A percentile compares a stretch with the other conserved stretches of the same genome.
phyloP scores from a whole-genome alignment of 64 coral and sea anemone genomes.

The Catalaphyllia jardinei region DNA sequence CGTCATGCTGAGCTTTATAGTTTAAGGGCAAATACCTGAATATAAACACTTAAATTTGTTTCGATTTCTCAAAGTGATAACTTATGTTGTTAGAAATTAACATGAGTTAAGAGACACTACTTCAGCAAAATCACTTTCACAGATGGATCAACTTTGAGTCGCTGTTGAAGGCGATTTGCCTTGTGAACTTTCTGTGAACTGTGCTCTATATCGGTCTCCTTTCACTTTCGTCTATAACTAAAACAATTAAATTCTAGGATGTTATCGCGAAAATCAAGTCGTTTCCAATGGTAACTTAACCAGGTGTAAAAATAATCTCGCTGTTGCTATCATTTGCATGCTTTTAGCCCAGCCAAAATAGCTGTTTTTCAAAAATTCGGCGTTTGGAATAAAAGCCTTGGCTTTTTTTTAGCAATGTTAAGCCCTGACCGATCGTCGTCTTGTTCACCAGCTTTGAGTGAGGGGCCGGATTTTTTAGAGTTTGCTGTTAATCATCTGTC shows the following conservation, averaged over 20 bases:
- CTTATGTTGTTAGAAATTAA: neutral
- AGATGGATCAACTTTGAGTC: neutral
- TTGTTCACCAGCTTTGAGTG: neutral
- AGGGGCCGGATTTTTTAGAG: slow-evolving; percentile 14
- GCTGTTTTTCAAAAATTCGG: neutral
- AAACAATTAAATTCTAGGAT: neutral
- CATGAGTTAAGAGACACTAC: neutral
- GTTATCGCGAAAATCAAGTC: neutral
- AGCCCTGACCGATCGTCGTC: neutral
- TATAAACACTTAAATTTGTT: neutral
- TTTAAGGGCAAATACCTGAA: too few relatives aligned
- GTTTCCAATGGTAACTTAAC: neutral
- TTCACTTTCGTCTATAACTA: neutral
- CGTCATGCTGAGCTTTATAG: too few relatives aligned
- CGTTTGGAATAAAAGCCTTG: neutral
- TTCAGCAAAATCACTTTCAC: neutral
- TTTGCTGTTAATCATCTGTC: neutral
- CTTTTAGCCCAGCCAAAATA: neutral
- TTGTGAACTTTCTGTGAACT: neutral
- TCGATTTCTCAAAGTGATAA: neutral
- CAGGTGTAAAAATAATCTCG: neutral
- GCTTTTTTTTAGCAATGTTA: neutral
- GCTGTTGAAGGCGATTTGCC: neutral
- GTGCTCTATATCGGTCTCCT: neutral
- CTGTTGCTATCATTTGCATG: neutral